Conservation (phyloP, 2,113 vertebrate species). For the Ptilorrhoa leucosticta region DNA sequence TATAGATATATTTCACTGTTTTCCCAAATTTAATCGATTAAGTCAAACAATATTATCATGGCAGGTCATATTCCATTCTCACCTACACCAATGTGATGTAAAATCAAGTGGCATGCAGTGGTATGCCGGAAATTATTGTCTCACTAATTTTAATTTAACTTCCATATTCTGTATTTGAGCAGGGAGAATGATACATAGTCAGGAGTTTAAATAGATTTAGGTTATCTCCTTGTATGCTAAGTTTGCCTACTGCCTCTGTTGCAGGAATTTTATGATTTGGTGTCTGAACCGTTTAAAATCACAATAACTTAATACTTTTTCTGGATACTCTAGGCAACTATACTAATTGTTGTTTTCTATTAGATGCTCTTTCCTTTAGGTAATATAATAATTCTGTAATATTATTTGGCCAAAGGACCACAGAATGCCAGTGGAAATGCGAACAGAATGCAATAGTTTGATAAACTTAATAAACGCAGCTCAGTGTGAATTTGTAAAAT, state of each 20-base stretch:
- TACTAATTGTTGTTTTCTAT: background rate
- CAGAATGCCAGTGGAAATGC: background rate
- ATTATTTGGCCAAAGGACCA: background rate
- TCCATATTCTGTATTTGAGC: background rate
- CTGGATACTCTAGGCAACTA: background rate
- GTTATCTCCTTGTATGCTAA: background rate
- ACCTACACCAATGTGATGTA: background rate
- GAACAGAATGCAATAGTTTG: background rate
- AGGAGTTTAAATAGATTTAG: conserved; percentile 1
- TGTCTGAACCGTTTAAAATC: background rate
- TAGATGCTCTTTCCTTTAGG: background rate
- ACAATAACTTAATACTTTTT: background rate
- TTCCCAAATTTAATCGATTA: background rate
- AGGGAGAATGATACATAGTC: background rate
- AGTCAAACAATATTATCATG: background rate
- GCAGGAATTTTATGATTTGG: conserved; percentile 13
- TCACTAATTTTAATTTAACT: background rate
- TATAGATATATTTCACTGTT: background rate
- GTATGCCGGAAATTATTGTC: background rate
- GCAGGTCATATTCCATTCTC: background rate
- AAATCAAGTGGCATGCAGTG: background rate
- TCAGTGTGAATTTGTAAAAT: conserved; percentile 10
- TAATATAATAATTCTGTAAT: background rate
- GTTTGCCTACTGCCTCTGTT: background rate
- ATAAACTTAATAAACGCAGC: background rate